Base-by-base conservation (phyloP, 2,888 invertebrate species). In the Bellardia bayeri region DNA sequence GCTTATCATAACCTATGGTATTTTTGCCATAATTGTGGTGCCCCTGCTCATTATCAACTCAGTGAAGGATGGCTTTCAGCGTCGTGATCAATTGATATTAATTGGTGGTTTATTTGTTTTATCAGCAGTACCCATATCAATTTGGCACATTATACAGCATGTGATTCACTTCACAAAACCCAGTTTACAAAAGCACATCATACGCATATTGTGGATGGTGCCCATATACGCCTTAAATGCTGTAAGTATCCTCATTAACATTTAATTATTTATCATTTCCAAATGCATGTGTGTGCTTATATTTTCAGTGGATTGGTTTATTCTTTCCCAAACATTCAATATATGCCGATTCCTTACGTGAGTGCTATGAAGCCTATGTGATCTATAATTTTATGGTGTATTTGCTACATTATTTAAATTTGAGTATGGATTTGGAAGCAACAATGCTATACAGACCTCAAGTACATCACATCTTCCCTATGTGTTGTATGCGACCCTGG, bases 341-440 rank as follows among this genome's bases (percentile, higher is more conserved):
- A 89, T 99, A 98, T 93, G 96, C 98, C 91, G 98, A 99, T 93
- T 98, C 98, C 90, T 94, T 98, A 75, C 95, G 99, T 92, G 99
- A 99, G 94, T 99, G 98, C 93, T 99, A 99, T 92, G 99, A 99
- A 94, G 99, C 98, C 0, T 99, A 98, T 94, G 99, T 99, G 3
- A 99, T 99, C 91, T 99, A 99, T 93, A 99, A 98, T 94, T 99
- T 99, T 92, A 98, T 99, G 98, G 97, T 97, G 91, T 99, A 97
- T 93, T 94, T 99, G 90, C 94, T 99, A 86, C 98, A 98, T 92
- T 99, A 98, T 94, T 95, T 99, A 81, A 97, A 97, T 94, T 96
- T 96, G 91, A 97, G 97, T 92, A 96, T 97, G 94, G 97, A 98
- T 92, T 94, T 98, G 89, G 98, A 98, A 93, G 96, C 96, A 3